A percentile compares a stretch with the other conserved stretches of the same genome.
Conservation (phyloP, 2,113 vertebrate species). For the Myanophis thanlyinensis region DNA sequence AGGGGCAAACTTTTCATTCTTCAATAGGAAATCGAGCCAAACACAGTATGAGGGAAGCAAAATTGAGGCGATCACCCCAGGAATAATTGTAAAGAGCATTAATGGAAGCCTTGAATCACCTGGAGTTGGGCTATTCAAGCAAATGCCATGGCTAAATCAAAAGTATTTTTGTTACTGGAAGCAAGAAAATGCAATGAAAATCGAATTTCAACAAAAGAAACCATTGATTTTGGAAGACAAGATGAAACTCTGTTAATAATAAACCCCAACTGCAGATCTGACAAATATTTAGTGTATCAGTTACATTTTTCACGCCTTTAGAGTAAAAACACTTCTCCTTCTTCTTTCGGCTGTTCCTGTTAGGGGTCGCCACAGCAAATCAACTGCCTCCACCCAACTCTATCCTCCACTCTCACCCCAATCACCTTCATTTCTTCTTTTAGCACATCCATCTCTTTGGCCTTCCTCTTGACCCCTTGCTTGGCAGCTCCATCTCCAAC, state of each 20-base stretch:
- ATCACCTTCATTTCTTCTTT: too few species aligned
- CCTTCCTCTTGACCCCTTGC: too few species aligned
- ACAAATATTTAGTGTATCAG: slow-evolving; percentile 38
- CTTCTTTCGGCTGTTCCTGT: too few species aligned
- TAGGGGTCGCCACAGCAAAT: too few species aligned
- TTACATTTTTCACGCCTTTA: slow-evolving; percentile 1
- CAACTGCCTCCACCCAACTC: too few species aligned
- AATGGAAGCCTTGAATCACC: slow-evolving; percentile 42
- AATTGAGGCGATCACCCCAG: slow-evolving; percentile 29
- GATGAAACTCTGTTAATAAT: slow-evolving; percentile 53
- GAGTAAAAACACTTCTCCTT: slow-evolving; percentile 15
- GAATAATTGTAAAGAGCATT: slow-evolving; percentile 42
- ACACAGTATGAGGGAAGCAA: slow-evolving; percentile 25
- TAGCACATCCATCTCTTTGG: too few species aligned
- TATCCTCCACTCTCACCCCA: too few species aligned
- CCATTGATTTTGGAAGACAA: slow-evolving; percentile 48
- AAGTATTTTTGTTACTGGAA: slow-evolving; percentile 48
- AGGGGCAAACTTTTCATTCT: slow-evolving; percentile 44
- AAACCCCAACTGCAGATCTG: slow-evolving; percentile 35
- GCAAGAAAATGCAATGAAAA: slow-evolving; percentile 43
- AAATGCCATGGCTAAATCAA: slow-evolving; percentile 56
- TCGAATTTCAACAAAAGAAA: slow-evolving; percentile 47
- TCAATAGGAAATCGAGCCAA: slow-evolving; percentile 48
- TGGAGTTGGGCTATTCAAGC: slow-evolving; percentile 38
- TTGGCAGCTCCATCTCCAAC: too few species aligned